Evolutionary conservation across 64 coral and sea anemone genomes (phyloP), one percentile per base, ranked within the genome.

Genomic region (Exaiptasia diaphana): DNA sequence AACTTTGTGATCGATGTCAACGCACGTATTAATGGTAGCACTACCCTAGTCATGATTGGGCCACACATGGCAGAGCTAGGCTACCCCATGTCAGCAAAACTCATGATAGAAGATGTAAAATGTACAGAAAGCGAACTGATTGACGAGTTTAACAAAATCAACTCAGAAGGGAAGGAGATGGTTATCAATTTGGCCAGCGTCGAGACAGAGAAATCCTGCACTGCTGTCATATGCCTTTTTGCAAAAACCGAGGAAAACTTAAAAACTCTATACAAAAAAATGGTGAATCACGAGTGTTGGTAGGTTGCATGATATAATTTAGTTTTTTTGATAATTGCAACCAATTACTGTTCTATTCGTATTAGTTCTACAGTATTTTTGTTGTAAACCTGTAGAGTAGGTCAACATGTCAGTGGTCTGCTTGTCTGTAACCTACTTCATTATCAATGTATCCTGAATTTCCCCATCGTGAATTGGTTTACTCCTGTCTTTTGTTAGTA

Each of bases 1-100:
- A 52, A 67, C 12, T 93, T 62, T 53, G 85, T 93, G 0, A 76
- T 93, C 3, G 91, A 93, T 64, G 85, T 93, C 0, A 93, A 93
- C 67, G 76, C 85, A 14, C 77, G 85, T 61, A 88, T 93, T 67
- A 74, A 84, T 9, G 86, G 83, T 2, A 81, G 83, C 14, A 88
- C 91, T 8, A 83, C 86, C 24, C 79, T 93, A 40, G 53, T 93
- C 3, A 38, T 93, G 2, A 93, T 93, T 34, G 73, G 79, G 10
- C 91, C 91, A 1, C 91, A 93, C 13, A 93, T 93, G 91, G 85
- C 91, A 0, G 85, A 78, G 0, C 18, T 83, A 12, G 72, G 74
- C 8, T 93, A 50, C 37, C 85, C 91, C 3, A 38, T 83, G 34
- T 88, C 91, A 1, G 67, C 74, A 18, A 74, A 89, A 26, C 65